Base-by-base conservation (phyloP, 2,888 invertebrate species). In the Priocnemis perturbator region DNA sequence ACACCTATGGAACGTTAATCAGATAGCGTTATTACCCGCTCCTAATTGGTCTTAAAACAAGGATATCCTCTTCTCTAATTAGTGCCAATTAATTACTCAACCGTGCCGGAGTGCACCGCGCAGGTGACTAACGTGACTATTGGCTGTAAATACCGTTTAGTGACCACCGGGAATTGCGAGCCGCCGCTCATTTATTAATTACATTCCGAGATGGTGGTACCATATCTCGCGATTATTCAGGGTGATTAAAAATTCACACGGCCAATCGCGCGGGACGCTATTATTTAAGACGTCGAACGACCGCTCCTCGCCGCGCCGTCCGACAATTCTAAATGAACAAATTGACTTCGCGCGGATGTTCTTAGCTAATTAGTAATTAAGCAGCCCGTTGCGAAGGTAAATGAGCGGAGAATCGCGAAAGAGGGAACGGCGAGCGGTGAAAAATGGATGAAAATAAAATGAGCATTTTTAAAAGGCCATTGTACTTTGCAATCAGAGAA, bases 111-210 rank as follows among this genome's bases (percentile, higher is more conserved):
- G 52, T 19, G 53, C 52, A 19, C 56, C 45, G 57, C 45, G 50
- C 57, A 30, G 67, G 50, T 67, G 68, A 67, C 67, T 76, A 70
- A 76, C 69, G 69, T 71, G 76, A 72, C 73, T 67, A 71, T 77
- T 53, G 68, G 53, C 64, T 74, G 64, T 69, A 67, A 74, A 64
- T 73, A 64, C 61, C 47, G 65, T 66, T 70, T 53, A 60, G 48
- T 45, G 64, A 55, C 67, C 73, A 26, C 20, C 19, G 76, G 67
- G 60, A 73, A 71, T 71, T 68, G 60, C 61, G 62, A 65, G 69
- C 44, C 68, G 50, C 67, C 60, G 60, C 60, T 69, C 71, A 60
- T 64, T 62, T 65, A 61, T 73, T 69, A 74, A 73, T 71, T 73
- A 73, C 65, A 56, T 47, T 62, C 48, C 45, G 48, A 50, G 50